Conservation (phyloP, 2,113 vertebrate genomes). For the Neogale vison region DNA sequence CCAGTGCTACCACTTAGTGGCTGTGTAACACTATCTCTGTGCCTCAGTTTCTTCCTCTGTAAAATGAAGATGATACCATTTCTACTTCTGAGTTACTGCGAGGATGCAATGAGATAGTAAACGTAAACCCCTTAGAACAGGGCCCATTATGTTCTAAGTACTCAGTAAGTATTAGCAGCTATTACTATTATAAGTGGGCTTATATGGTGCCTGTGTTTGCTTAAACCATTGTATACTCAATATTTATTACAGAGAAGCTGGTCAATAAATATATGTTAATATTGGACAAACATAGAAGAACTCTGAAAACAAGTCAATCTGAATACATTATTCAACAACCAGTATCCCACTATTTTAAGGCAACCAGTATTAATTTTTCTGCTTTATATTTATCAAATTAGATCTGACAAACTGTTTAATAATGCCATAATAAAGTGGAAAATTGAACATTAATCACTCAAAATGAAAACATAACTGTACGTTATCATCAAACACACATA, state of each 20-base stretch:
- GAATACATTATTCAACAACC: background rate
- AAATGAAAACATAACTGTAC: conserved; percentile 17
- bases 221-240: background rate
- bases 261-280: conserved; percentile 8
- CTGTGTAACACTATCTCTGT: background rate
- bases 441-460: conserved; percentile 12
- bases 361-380: background rate
- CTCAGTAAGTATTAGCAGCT: background rate
- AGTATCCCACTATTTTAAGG: conserved; percentile 4
- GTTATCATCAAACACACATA: background rate
- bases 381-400: background rate
- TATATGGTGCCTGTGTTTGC: background rate
- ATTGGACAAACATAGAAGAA: conserved; percentile 16
- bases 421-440: background rate
- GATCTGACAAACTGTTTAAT: background rate
- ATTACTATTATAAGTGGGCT: background rate
- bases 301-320: conserved; percentile 18
- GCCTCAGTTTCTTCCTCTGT: background rate
- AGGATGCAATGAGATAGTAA: background rate
- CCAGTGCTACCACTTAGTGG: background rate
- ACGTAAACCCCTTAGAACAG: background rate
- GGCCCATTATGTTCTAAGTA: background rate
- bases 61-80: background rate
- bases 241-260: background rate
- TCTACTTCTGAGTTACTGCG: background rate